A percentile compares a stretch with the other conserved stretches of the same genome.
Evolutionary conservation across 2,888 invertebrate genomes (phyloP).

Genomic region (Volucella bombylans): DNA sequence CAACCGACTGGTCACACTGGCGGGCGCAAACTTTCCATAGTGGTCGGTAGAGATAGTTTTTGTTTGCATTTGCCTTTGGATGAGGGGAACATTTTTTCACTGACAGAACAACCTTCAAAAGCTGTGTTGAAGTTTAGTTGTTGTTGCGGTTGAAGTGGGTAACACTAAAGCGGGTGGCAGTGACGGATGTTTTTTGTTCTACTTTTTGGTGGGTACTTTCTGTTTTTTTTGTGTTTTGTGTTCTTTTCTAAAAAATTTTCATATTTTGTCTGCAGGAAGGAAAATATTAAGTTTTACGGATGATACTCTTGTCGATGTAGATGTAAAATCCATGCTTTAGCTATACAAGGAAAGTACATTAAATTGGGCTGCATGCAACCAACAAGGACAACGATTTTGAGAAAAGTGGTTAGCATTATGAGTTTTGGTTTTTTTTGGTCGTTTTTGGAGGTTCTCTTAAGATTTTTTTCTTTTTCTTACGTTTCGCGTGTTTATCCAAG

Average conservation of each 20-base stretch:
- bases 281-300: conserved; percentile 46
- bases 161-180: too few relatives aligned
- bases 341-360: conserved; percentile 9
- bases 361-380: conserved; percentile 31
- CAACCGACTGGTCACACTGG: neutral
- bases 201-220: too few relatives aligned
- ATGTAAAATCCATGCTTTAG: neutral
- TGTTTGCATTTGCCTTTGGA: neutral
- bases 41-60: conserved; percentile 3
- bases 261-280: conserved; percentile 47
- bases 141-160: conserved; percentile 3
- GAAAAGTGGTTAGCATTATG: conserved; percentile 55
- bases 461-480: conserved; percentile 13
- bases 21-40: conserved; percentile 15
- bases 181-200: neutral
- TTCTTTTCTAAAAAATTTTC: conserved; percentile 37
- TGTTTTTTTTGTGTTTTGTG: neutral
- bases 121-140: conserved; percentile 7
- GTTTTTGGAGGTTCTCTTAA: conserved; percentile 8
- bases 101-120: conserved; percentile 26
- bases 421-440: conserved; percentile 18
- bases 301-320: conserved; percentile 10
- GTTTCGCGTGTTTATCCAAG: neutral
- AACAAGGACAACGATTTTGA: conserved; percentile 46
- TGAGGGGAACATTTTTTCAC: neutral